Conservation (phyloP, 2,797 vertebrate genomes). For the Enteromius mattozi region DNA sequence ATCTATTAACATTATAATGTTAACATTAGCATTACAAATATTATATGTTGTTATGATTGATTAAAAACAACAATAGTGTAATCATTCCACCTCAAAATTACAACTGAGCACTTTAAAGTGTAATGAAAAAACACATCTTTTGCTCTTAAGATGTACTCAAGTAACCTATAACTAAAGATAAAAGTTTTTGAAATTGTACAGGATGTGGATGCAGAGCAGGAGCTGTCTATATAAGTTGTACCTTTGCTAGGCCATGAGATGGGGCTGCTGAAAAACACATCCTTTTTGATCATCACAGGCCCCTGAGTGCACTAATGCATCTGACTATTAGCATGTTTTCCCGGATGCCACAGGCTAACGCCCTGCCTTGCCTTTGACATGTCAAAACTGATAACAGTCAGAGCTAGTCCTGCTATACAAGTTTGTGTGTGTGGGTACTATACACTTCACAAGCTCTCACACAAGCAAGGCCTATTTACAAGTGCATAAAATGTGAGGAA, state of each 20-base stretch:
- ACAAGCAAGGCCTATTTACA: constrained; percentile 19
- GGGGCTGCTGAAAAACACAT: constrained; percentile 62
- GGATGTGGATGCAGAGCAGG: neutral
- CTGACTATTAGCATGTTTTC: constrained; percentile 80
- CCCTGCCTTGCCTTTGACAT: constrained; percentile 66
- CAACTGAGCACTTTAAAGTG: neutral
- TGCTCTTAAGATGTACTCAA: neutral
- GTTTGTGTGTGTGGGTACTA: constrained; percentile 11
- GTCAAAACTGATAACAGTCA: constrained; percentile 79
- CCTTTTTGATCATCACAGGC: constrained; percentile 71
- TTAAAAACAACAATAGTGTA: neutral
- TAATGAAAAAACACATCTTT: neutral
- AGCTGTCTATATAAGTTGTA: constrained; percentile 15
- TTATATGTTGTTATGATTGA: neutral
- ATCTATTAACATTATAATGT: neutral
- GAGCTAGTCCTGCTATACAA: constrained; percentile 51
- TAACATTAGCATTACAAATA: neutral
- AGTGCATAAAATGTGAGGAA: neutral
- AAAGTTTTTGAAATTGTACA: neutral
- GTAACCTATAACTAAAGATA: neutral
- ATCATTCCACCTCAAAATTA: neutral
- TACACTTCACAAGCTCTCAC: constrained; percentile 20
- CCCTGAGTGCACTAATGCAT: constrained; percentile 79
- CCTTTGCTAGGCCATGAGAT: constrained; percentile 33
- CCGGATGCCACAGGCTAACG: constrained; percentile 77